Conservation (phyloP, 2,113 vertebrate species). For the Phocoena sinus region DNA sequence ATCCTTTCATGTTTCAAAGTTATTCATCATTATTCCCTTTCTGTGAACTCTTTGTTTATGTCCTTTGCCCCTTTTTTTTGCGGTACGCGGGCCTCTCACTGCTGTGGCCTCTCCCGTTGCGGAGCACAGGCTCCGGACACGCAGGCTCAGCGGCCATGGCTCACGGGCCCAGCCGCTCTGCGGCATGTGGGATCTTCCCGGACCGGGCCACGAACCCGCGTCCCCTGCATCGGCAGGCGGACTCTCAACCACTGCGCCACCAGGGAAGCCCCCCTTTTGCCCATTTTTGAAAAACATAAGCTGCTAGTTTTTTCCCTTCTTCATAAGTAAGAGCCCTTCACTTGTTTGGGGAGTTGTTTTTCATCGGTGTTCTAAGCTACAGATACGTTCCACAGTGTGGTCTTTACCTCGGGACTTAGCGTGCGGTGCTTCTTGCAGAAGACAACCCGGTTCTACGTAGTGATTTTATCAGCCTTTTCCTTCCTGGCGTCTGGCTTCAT, state of each 20-base stretch:
- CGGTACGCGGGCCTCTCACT: no score
- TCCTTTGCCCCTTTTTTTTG: not conserved
- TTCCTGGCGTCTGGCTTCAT: not conserved
- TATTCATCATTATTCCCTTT: not conserved
- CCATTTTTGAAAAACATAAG: not conserved
- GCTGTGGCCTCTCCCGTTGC: no score
- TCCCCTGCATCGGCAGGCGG: no score
- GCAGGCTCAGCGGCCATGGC: no score
- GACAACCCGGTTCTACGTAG: no score
- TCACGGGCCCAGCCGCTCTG: no score
- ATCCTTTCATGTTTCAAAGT: not conserved
- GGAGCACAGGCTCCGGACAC: no score
- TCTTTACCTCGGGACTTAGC: not conserved
- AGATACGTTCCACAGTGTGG: not conserved
- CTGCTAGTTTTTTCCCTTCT: not conserved
- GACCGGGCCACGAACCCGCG: no score
- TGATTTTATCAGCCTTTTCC: not conserved
- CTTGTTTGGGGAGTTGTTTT: not conserved
- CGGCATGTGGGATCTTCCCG: no score
- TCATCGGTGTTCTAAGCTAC: fast-evolving
- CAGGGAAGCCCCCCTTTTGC: no score
- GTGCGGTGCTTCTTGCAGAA: not conserved
- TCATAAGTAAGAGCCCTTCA: not conserved
- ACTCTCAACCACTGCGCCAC: no score
- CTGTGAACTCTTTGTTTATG: not conserved